Base-by-base conservation (phyloP, 2,888 invertebrate species). In the Andrena chrysosceles region DNA sequence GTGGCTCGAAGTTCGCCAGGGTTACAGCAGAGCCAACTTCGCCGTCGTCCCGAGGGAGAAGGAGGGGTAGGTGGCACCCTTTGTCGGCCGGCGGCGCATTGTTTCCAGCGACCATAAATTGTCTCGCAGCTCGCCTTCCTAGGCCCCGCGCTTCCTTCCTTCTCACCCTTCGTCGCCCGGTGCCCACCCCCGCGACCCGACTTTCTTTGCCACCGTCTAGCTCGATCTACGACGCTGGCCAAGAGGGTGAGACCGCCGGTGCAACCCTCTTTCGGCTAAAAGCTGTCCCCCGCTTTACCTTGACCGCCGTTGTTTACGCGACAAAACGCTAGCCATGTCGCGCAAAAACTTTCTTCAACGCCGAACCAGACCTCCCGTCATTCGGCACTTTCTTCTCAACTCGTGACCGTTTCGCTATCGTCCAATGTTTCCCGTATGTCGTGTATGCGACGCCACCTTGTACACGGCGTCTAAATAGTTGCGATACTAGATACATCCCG, bases 21-120 rank as follows among this genome's bases (percentile, higher is more conserved):
- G 71, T 64, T 73, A 67, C 59, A 66, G 80, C 73, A 72, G 73
- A 64, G 84, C 87, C 81, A 89, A 89, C 87, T 88, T 85, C 63
- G 78, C 78, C 83, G 84, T 64, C 75, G 76, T 77, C 68, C 67
- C 26, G 35, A 66, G 69, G 78, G 81, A 67, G 42, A 66, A 81
- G 80, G 74, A 67, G 62, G 68, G 42, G 26, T 33, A 10, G 64
- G 83, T 76, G 72, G 88, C 87, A 85, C 85, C 89, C 89, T 89
- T 88, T 88, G 88, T 89, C 85, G 84, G 76, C 75, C 87, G 85
- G 73, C 81, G 83, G 85, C 81, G 91, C 92, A 91, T 91, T 91
- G 91, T 91, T 92, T 91, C 90, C 87, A 87, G 80, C 84, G 84
- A 84, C 89, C 89, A 90, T 91, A 91, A 91, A 91, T 91, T 90